Percentiles rank a stretch among this genome's conserved stretches.
These are phyloP conservation scores for Parotia lawesii DNA, from an alignment of 2,113 vertebrate species.

Conservation along the genomic window DNA sequence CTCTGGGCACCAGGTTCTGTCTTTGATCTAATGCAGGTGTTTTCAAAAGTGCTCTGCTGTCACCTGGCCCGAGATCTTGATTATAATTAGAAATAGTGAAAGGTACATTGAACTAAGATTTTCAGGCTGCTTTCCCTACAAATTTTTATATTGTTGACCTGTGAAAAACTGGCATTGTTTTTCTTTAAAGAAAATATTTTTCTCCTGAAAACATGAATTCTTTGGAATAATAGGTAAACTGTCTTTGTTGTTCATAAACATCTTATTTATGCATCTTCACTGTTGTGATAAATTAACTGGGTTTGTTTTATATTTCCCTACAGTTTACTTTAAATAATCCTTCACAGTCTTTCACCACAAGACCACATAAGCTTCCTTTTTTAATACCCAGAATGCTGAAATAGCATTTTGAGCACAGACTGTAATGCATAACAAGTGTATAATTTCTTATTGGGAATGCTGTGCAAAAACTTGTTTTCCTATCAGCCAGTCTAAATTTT, in stretches of 20 bases:
- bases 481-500: constrained; percentile 67
- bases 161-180: constrained; percentile 40
- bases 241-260: constrained; percentile 75
- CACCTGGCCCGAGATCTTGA: background rate
- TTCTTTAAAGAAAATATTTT: constrained; percentile 70
- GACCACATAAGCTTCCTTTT: constrained; percentile 79
- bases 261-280: constrained; percentile 78
- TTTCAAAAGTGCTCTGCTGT: background rate
- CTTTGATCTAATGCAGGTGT: background rate
- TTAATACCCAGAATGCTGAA: constrained; percentile 81
- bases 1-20: background rate
- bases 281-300: constrained; percentile 80
- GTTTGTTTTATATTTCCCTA: constrained; percentile 80
- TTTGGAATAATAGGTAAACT: constrained; percentile 73
- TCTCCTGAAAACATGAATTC: constrained; percentile 57
- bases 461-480: constrained; percentile 69
- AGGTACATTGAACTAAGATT: constrained; percentile 5
- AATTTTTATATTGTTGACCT: background rate
- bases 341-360: constrained; percentile 78
- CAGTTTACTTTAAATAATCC: constrained; percentile 82
- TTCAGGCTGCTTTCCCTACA: background rate
- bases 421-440: constrained; percentile 80
- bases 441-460: constrained; percentile 77
- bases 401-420: constrained; percentile 77
- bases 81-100: constrained; percentile 22